Evolutionary conservation across 1,140 invertebrate genomes (phyloP), one percentile per base, ranked within the genome.

Genomic region (Calycopis cecrops): DNA sequence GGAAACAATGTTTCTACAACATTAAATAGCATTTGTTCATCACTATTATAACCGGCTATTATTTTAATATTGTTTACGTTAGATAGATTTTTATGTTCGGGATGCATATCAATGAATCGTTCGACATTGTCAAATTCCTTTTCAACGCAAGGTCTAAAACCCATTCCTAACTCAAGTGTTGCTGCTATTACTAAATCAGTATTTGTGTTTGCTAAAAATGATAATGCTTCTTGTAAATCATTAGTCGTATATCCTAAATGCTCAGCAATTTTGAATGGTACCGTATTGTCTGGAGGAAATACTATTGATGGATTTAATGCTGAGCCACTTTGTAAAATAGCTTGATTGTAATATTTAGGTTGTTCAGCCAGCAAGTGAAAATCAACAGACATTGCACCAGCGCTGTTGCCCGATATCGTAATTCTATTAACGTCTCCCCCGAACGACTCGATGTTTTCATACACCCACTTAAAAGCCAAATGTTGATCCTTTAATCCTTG

Each of bases 271-370:
- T 34, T 63, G 1, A 69, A 16, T 10, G 64, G 53, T 17, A 48
- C 35, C 0, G 44, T 48, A 11, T 0, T 14, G 37, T 62, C 56
- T 37, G 57, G 35, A 10, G 53, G 9, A 9, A 4, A 7, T n/a
- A 47, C 21, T 7, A 42, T 55, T 7, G 9, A 0, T 35, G 50
- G 50, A 17, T 3, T 42, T 10, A 55, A 14, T 3, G 40, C 18
- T 1, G 55, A 44, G 0, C 67, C 65, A 47, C 75, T 77, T 35
- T 68, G 59, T 21, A 66, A 38, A 9, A 77, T 75, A 7, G 16
- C 62, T 58, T 70, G 55, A 17, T 69, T 14, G 48, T 65, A 78
- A n/a, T 76, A 16, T 3, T 55, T 55, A 14, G 70, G 49, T 7
- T 66, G 35, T 8, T 44, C 50, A 21, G 63, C 69, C 7, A 66